A percentile compares a stretch with the other conserved stretches of the same genome.
Conservation (phyloP, 2,797 vertebrate genomes). For the Poecilia picta region DNA sequence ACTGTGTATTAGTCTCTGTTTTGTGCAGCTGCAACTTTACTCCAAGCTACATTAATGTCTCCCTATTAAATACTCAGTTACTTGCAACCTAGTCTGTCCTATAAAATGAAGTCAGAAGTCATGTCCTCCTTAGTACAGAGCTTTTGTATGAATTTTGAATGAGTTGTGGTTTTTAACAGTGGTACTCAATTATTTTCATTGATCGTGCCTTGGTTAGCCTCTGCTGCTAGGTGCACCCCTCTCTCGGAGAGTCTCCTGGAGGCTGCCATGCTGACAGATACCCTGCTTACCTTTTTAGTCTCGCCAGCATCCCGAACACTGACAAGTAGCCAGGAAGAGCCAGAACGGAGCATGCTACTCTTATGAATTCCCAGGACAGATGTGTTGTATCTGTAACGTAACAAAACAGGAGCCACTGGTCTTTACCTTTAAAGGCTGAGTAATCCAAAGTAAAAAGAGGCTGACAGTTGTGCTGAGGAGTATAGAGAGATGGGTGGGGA, state of each 20-base stretch:
- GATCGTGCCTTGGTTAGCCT: slow-evolving; percentile 65
- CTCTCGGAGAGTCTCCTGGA: slow-evolving; percentile 71
- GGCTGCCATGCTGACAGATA: slow-evolving; percentile 70
- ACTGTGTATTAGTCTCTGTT: slow-evolving; percentile 45
- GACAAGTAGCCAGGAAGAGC: slow-evolving; percentile 47
- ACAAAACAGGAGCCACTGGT: slow-evolving; percentile 18
- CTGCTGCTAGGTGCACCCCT: slow-evolving; percentile 54
- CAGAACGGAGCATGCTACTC: slow-evolving; percentile 5
- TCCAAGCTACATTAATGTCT: slow-evolving; percentile 24
- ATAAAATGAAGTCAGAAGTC: slow-evolving; percentile 8
- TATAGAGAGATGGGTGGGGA: slow-evolving; percentile 60
- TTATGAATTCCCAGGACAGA: slow-evolving; percentile 34
- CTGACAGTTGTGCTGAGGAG: slow-evolving; percentile 72
- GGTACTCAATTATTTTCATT: slow-evolving; percentile 57
- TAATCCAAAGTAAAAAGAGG: slow-evolving; percentile 47
- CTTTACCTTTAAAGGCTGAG: slow-evolving; percentile 36
- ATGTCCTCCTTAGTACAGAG: slow-evolving; percentile 9
- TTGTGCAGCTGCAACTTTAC: slow-evolving; percentile 61
- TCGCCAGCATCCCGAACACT: slow-evolving; percentile 32
- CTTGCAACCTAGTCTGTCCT: slow-evolving; percentile 22
- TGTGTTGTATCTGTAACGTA: slow-evolving; percentile 9
- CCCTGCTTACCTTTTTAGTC: slow-evolving; percentile 46
- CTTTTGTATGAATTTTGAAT: slow-evolving; percentile 21
- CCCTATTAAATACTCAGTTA: slow-evolving; percentile 9
- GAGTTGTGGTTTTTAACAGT: slow-evolving; percentile 20